These are phyloP conservation scores for Psilanteris sp. DNA, from an alignment of 1,140 invertebrate genomes.

Conservation along the genomic window DNA sequence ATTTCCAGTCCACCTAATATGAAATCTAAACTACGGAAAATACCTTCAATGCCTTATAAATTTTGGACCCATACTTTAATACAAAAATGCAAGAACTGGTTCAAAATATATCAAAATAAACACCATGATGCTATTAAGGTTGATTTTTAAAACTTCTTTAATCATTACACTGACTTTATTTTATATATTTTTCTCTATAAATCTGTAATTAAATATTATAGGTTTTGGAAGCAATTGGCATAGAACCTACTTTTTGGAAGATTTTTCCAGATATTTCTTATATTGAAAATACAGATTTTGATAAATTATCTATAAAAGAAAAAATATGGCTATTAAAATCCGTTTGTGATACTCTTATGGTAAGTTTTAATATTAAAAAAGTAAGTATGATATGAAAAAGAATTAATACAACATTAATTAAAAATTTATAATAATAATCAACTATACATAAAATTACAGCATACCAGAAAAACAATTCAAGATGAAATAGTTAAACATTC, in stretches of 20 bases:
- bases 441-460: slow-evolving; percentile 61
- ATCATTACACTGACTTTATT: no score
- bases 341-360: slow-evolving; percentile 82
- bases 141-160: slow-evolving; percentile 31
- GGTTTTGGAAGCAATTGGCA: slow-evolving; percentile 80
- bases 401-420: no score
- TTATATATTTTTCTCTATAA: no score
- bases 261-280: slow-evolving; percentile 79
- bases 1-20: slow-evolving; percentile 69
- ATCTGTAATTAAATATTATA: no score
- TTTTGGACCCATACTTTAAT: slow-evolving; percentile 82
- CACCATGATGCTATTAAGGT: slow-evolving; percentile 78
- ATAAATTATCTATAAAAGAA: slow-evolving; percentile 81
- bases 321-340: slow-evolving; percentile 83
- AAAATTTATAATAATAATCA: no score
- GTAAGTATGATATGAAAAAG: slow-evolving; percentile 3
- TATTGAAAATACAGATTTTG: slow-evolving; percentile 80
- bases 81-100: slow-evolving; percentile 80
- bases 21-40: slow-evolving; percentile 72
- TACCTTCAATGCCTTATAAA: slow-evolving; percentile 82
- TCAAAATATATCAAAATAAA: slow-evolving; percentile 80
- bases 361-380: slow-evolving; percentile 65
- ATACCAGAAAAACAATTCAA: slow-evolving; percentile 74
- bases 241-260: slow-evolving; percentile 81
- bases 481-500: slow-evolving; percentile 72